phyloP scores from a whole-genome alignment of 2,113 vertebrate genomes.

The Copsychus sechellarum region DNA sequence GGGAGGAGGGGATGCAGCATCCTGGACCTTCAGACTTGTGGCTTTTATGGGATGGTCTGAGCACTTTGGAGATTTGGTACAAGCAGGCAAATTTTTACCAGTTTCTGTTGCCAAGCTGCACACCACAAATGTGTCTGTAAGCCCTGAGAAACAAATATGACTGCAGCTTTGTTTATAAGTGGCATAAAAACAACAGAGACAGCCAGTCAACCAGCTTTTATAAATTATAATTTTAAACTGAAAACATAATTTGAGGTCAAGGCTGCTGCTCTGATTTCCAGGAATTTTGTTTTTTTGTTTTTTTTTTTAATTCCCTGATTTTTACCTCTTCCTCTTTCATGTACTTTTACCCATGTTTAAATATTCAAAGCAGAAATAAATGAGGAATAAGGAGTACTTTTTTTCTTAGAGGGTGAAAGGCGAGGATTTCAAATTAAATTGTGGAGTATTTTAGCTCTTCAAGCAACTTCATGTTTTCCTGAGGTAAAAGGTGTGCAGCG shows the following conservation, averaged over 20 bases:
- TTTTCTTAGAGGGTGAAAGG: not conserved
- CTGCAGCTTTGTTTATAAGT: constrained; percentile 58
- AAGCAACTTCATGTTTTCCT: not conserved
- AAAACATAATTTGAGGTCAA: constrained; percentile 49
- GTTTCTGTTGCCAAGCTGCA: constrained; percentile 21
- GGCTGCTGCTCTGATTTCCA: constrained; percentile 40
- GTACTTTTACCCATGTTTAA: not conserved
- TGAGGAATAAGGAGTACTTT: not conserved
- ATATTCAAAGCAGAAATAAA: not conserved
- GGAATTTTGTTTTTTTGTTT: constrained; percentile 1
- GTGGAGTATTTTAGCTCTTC: not conserved
- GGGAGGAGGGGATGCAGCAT: not conserved
- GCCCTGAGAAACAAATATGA: constrained; percentile 33
- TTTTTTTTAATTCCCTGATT: not conserved
- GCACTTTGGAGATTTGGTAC: not conserved
- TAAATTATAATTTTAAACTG: constrained; percentile 46
- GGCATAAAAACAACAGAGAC: constrained; percentile 44
- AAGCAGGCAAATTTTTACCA: not conserved
- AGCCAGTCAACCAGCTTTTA: constrained; percentile 46
- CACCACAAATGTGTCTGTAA: constrained; percentile 51
- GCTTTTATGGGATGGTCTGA: not conserved
- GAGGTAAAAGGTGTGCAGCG: not conserved
- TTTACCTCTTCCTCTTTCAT: not conserved
- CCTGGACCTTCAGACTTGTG: not conserved
- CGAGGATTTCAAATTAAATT: not conserved